phyloP scores from a whole-genome alignment of 2,888 invertebrate genomes.

The Adineta ricciae region DNA sequence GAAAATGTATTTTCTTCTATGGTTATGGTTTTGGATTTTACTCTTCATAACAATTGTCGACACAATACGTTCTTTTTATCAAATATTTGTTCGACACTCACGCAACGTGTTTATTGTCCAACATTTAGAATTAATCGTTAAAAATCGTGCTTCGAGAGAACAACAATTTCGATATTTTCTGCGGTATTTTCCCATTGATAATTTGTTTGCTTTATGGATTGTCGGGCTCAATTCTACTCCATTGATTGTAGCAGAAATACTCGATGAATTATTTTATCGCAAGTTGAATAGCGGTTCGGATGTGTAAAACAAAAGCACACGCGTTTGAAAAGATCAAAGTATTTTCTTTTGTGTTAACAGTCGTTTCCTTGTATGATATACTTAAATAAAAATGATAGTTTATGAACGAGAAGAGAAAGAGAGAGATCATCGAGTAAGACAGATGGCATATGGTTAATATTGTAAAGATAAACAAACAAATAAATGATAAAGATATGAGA shows the following conservation, averaged over 20 bases:
- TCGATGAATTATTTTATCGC: background rate
- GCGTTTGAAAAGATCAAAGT: background rate
- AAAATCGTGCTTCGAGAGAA: background rate
- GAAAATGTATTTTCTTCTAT: constrained; percentile 14
- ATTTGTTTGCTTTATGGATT: background rate
- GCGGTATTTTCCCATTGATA: background rate
- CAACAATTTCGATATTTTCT: background rate
- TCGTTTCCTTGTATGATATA: no score
- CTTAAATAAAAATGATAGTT: no score
- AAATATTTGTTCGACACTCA: background rate
- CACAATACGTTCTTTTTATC: background rate
- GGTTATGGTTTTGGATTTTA: constrained; percentile 14
- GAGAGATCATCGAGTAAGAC: no score
- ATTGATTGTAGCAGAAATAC: background rate
- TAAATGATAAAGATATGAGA: no score
- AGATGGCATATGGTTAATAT: no score
- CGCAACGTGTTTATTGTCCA: background rate
- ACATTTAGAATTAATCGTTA: background rate
- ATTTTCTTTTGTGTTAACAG: background rate
- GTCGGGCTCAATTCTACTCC: background rate
- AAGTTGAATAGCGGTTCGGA: background rate
- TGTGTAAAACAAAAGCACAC: background rate
- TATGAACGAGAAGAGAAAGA: no score
- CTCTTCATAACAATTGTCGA: background rate
- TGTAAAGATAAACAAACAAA: no score